Evolutionary conservation across 2,797 vertebrate genomes (phyloP).

Genomic region (Anguilla obscura): DNA sequence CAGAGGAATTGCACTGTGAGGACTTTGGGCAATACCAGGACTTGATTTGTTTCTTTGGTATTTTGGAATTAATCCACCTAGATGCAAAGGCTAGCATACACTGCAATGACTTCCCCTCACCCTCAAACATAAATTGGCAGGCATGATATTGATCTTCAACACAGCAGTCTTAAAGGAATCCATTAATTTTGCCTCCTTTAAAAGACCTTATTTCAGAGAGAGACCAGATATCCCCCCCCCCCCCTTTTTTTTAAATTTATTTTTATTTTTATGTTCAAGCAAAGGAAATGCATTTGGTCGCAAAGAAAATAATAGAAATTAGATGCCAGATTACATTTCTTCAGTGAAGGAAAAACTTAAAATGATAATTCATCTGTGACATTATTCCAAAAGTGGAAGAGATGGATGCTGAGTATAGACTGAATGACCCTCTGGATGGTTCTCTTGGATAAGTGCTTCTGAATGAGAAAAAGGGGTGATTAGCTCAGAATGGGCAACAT

Average conservation of each 20-base stretch:
- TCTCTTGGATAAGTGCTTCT: neutral
- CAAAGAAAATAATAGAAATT: neutral
- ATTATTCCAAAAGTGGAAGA: neutral
- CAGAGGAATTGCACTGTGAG: neutral
- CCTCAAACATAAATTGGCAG: neutral
- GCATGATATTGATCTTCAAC: neutral
- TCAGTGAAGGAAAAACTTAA: neutral
- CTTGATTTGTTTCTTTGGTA: neutral
- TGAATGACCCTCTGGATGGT: neutral
- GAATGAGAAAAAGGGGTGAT: neutral
- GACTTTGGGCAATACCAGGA: neutral
- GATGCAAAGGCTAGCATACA: neutral
- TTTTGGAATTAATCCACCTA: neutral
- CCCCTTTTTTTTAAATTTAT: neutral
- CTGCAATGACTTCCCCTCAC: neutral
- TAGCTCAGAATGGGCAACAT: neutral
- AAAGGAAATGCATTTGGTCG: neutral
- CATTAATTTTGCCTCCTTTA: neutral
- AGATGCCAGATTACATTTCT: neutral
- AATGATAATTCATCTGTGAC: neutral
- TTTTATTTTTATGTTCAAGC: neutral
- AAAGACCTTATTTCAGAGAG: neutral
- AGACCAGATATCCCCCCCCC: neutral
- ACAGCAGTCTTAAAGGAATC: neutral
- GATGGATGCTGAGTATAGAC: neutral